phyloP scores from a whole-genome alignment of 2,888 invertebrate species.

The Drosophila borealis region DNA sequence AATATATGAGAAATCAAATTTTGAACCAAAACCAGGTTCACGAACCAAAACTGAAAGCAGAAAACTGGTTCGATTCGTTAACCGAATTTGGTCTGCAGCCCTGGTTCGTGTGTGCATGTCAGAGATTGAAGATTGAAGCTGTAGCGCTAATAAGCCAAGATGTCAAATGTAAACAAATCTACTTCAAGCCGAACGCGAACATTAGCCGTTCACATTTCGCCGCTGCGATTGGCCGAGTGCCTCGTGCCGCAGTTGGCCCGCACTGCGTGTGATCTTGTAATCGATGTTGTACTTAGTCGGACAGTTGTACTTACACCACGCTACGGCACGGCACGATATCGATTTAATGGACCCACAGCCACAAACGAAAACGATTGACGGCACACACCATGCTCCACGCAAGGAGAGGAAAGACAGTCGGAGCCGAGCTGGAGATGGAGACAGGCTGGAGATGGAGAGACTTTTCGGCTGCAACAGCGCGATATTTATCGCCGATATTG shows the following conservation, averaged over 20 bases:
- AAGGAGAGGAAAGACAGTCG: neutral
- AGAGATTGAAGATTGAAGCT: neutral
- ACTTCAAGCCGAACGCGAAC: neutral
- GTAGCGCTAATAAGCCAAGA: conserved; percentile 18
- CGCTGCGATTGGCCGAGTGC: conserved; percentile 2
- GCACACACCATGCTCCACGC: conserved; percentile 10
- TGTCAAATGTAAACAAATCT: conserved; percentile 36
- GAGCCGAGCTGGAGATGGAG: neutral
- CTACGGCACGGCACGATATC: conserved; percentile 81
- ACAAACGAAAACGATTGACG: conserved; percentile 65
- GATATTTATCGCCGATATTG: conserved; percentile 70
- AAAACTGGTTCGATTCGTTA: too few relatives aligned
- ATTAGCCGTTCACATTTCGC: conserved; percentile 12
- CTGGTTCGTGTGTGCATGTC: too few relatives aligned
- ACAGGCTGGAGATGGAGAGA: conserved; percentile 2
- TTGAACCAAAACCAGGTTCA: too few relatives aligned
- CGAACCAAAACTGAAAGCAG: too few relatives aligned
- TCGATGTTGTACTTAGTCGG: conserved; percentile 77
- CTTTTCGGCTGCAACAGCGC: conserved; percentile 46
- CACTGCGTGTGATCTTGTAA: conserved; percentile 82
- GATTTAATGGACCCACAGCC: conserved; percentile 75
- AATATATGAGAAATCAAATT: too few relatives aligned
- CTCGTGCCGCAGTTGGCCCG: conserved; percentile 50
- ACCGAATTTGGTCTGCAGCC: too few relatives aligned
- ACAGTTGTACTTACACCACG: conserved; percentile 73